These are phyloP conservation scores for Hesperophylax magnus DNA, from an alignment of 1,140 invertebrate genomes.

Conservation along the genomic window DNA sequence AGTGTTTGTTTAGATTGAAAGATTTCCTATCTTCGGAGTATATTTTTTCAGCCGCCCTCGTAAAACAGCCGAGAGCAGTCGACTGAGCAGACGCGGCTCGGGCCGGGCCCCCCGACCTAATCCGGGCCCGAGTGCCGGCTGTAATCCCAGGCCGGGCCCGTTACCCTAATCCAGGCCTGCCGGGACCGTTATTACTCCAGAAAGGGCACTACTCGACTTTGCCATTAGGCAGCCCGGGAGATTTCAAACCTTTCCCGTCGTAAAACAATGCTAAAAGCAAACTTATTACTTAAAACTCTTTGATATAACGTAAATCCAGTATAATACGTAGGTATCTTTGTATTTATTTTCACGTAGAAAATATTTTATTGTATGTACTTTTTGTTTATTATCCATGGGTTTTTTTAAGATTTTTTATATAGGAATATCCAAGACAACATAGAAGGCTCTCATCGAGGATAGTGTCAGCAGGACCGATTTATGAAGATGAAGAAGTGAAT, in stretches of 20 bases:
- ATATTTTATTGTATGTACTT: too few relatives aligned
- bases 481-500: too few relatives aligned
- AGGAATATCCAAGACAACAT: too few relatives aligned
- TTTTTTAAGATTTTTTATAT: too few relatives aligned
- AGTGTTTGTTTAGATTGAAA: constrained; percentile 54
- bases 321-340: too few relatives aligned
- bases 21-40: constrained; percentile 50
- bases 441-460: too few relatives aligned
- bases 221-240: constrained; percentile 38
- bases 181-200: constrained; percentile 46
- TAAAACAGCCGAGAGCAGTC: constrained; percentile 39
- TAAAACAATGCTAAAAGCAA: constrained; percentile 23
- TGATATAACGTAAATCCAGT: too few relatives aligned
- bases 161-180: constrained; percentile 52
- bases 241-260: constrained; percentile 19
- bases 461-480: too few relatives aligned
- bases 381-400: too few relatives aligned
- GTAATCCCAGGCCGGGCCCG: constrained; percentile 13
- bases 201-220: constrained; percentile 43
- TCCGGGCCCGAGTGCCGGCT: background rate
- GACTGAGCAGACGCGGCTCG: constrained; percentile 47
- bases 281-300: constrained; percentile 17
- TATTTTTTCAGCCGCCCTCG: constrained; percentile 52
- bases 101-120: constrained; percentile 14
- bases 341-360: too few relatives aligned